Conservation (phyloP, 2,113 vertebrate genomes). For the Toxostoma redivivum region DNA sequence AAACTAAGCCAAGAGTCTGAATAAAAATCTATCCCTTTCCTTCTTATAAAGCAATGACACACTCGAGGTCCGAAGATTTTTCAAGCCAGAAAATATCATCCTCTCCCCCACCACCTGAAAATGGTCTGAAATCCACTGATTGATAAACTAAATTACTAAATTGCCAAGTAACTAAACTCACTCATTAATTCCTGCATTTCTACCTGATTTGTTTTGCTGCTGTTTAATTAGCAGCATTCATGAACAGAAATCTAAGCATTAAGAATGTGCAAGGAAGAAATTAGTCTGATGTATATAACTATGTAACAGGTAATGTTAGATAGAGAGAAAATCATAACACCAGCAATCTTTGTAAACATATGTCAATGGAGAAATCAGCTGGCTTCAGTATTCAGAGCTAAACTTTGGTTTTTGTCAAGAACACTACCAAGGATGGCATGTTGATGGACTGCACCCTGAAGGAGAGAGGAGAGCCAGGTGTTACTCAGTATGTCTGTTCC, state of each 20-base stretch:
- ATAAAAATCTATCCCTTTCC: not conserved
- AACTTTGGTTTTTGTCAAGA: not conserved
- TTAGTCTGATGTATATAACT: not conserved
- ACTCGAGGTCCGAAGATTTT: not conserved
- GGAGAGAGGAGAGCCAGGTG: not conserved
- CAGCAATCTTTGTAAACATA: not conserved
- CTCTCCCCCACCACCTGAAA: not conserved
- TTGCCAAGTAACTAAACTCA: not conserved
- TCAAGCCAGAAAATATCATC: not conserved
- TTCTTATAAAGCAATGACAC: not conserved
- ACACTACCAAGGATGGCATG: not conserved
- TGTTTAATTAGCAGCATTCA: not conserved
- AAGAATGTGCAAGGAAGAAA: not conserved
- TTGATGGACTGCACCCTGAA: not conserved
- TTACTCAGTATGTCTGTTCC: not conserved
- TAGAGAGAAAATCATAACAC: not conserved
- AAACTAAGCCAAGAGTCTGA: not conserved
- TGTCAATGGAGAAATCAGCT: not conserved
- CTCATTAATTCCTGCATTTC: not conserved
- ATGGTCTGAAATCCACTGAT: not conserved
- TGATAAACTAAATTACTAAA: not conserved
- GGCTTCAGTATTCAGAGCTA: not conserved
- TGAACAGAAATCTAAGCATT: not conserved
- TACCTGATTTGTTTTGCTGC: not conserved
- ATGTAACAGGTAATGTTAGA: not conserved